These are phyloP conservation scores for Asbolus verrucosus DNA, from an alignment of 1,140 invertebrate species.

Conservation along the genomic window DNA sequence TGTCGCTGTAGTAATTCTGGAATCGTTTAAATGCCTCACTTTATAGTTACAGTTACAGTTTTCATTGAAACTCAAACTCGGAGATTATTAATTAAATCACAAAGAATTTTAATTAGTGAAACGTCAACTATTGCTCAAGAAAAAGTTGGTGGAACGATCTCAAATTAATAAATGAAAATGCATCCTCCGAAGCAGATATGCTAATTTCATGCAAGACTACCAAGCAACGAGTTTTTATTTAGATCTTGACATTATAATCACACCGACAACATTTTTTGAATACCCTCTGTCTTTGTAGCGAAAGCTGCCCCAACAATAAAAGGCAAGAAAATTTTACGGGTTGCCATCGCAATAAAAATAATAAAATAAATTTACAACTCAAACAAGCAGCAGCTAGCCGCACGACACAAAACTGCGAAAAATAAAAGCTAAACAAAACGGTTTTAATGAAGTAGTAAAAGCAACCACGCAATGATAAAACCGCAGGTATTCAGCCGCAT, in stretches of 20 bases:
- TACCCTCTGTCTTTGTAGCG: too few species aligned
- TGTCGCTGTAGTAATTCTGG: constrained; percentile 9
- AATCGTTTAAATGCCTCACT: constrained; percentile 26
- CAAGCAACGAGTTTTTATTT: neutral
- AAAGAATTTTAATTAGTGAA: constrained; percentile 36
- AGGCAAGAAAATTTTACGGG: constrained; percentile 8
- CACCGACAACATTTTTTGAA: neutral
- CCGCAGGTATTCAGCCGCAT: constrained; percentile 45
- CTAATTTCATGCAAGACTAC: constrained; percentile 6
- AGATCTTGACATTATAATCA: too few species aligned
- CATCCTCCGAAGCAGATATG: constrained; percentile 6
- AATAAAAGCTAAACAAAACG: constrained; percentile 45
- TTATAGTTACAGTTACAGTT: constrained; percentile 38
- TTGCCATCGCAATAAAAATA: constrained; percentile 31
- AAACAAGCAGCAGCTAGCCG: constrained; percentile 42
- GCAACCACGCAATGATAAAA: constrained; percentile 49
- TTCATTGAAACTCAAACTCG: constrained; percentile 22
- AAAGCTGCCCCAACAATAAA: too few species aligned
- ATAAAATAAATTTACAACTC: constrained; percentile 38
- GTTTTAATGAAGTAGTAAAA: constrained; percentile 49
- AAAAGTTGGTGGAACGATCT: constrained; percentile 9
- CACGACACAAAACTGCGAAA: constrained; percentile 38
- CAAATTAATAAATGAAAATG: constrained; percentile 18
- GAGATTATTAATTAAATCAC: constrained; percentile 31
- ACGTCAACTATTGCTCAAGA: constrained; percentile 21